A percentile compares a stretch with the other conserved stretches of the same genome.
These are phyloP conservation scores for Urocynchramus pylzowi DNA, from an alignment of 2,113 vertebrate species.

Conservation along the genomic window DNA sequence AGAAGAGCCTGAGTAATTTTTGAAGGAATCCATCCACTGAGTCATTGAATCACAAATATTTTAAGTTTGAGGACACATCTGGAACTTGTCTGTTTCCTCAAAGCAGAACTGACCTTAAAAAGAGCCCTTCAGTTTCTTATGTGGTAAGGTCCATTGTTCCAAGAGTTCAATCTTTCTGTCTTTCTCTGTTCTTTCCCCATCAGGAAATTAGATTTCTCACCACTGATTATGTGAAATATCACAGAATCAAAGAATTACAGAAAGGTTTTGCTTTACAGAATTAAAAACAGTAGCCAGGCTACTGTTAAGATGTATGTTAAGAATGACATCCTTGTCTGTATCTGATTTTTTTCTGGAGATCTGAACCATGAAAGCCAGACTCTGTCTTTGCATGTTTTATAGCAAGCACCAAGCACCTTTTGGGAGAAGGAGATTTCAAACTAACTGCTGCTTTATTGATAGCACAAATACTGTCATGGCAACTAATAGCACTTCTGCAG, in stretches of 20 bases:
- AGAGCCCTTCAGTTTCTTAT: neutral
- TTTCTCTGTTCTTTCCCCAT: neutral
- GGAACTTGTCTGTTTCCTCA: neutral
- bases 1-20: neutral
- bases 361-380: neutral
- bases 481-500: neutral
- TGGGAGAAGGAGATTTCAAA: neutral
- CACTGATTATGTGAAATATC: neutral
- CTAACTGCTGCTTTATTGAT: neutral
- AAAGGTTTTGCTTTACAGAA: neutral
- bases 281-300: neutral
- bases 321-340: neutral
- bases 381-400: neutral
- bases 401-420: neutral
- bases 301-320: too few relatives aligned
- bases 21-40: neutral
- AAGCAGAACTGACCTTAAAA: neutral
- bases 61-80: neutral
- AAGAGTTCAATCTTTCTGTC: neutral
- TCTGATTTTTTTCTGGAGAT: neutral
- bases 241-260: neutral
- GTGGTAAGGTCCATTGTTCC: neutral
- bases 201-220: neutral
- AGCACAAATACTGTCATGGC: neutral
- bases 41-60: neutral